Percentiles rank a stretch among this genome's conserved stretches.
These are phyloP conservation scores for Sarcoramphus papa DNA, from an alignment of 2,797 vertebrate genomes.

Conservation along the genomic window DNA sequence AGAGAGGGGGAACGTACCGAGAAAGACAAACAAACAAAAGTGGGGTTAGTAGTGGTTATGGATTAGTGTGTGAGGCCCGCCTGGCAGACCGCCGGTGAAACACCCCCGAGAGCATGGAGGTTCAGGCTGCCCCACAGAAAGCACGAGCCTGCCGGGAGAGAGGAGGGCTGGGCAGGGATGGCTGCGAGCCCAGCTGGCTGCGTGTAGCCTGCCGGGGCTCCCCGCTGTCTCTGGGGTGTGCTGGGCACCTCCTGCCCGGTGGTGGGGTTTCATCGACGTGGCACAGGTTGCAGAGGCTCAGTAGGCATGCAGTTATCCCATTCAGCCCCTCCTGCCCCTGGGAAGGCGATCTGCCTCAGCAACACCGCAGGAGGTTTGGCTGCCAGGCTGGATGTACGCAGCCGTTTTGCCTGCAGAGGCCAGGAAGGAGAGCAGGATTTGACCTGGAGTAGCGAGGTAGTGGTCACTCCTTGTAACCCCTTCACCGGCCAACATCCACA, in stretches of 20 bases:
- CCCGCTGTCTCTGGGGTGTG: not conserved
- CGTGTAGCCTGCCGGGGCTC: not conserved
- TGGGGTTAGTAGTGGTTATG: slow-evolving; percentile 68
- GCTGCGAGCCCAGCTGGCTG: not conserved
- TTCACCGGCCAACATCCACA: not conserved
- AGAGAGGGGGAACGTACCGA: slow-evolving; percentile 12
- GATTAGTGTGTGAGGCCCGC: slow-evolving; percentile 43
- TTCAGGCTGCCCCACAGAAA: not conserved
- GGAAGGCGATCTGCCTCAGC: not conserved
- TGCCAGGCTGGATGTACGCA: rapidly evolving
- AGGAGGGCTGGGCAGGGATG: not conserved
- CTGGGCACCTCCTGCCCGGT: not conserved
- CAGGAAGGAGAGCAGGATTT: not conserved
- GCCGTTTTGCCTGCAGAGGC: not conserved
- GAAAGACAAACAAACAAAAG: slow-evolving; percentile 71
- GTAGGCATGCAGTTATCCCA: not conserved
- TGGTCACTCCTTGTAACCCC: not conserved
- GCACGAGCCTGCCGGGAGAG: not conserved
- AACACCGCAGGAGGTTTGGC: not conserved
- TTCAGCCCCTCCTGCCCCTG: not conserved
- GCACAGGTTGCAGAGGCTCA: not conserved
- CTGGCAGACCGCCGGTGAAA: not conserved
- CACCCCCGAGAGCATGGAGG: not conserved
- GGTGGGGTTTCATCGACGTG: not conserved
- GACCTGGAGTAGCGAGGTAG: not conserved